Conservation (phyloP, 1,140 invertebrate species). For the Drosophila sproati region DNA sequence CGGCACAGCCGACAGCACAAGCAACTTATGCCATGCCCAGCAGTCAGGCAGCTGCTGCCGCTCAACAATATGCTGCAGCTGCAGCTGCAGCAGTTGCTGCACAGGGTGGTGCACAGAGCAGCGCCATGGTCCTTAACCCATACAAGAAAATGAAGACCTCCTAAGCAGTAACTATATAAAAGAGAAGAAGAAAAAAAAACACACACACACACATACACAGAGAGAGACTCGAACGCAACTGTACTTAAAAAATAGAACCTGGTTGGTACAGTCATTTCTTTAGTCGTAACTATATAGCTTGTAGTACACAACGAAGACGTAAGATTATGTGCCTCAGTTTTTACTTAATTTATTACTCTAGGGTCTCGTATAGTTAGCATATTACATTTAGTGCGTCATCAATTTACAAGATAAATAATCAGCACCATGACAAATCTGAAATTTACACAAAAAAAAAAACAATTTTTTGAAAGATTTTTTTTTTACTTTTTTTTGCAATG, state of each 20-base stretch:
- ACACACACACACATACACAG: not conserved
- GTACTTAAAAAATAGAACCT: conserved; percentile 59
- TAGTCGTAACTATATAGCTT: conserved; percentile 45
- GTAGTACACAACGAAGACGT: conserved; percentile 63
- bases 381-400: conserved; percentile 16
- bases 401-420: not conserved
- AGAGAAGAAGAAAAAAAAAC: not conserved
- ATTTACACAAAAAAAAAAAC: not conserved
- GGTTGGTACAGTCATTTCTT: conserved; percentile 31
- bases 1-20: conserved; percentile 28
- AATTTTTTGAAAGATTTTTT: not conserved
- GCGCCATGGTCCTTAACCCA: conserved; percentile 89
- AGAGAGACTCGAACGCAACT: conserved; percentile 34
- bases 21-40: conserved; percentile 62
- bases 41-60: conserved; percentile 43
- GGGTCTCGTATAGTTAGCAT: conserved; percentile 28
- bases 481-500: not conserved
- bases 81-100: conserved; percentile 71
- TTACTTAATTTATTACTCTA: conserved; percentile 44
- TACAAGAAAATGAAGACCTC: conserved; percentile 95
- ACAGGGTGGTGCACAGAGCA: conserved; percentile 83
- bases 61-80: conserved; percentile 67
- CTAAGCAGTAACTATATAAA: conserved; percentile 84
- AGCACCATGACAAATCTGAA: conserved; percentile 29
- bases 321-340: conserved; percentile 78